Percentiles rank a stretch among this genome's conserved stretches.
Evolutionary conservation across 2,797 vertebrate species (phyloP).

Genomic region (Myotis myotis): DNA sequence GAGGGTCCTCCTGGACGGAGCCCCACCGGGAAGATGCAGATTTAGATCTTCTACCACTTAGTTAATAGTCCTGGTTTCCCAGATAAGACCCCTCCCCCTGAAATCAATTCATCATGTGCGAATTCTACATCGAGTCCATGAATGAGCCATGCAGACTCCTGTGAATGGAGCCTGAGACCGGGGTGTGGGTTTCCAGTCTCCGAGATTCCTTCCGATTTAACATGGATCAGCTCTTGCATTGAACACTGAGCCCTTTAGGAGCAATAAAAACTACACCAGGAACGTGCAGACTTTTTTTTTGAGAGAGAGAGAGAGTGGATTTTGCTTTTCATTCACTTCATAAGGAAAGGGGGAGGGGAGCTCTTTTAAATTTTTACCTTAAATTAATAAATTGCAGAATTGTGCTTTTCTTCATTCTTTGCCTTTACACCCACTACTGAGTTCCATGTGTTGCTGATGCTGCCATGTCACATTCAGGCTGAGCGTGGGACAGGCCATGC

Average conservation of each 20-base stretch:
- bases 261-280: slow-evolving; percentile 85
- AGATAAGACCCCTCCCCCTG: neutral
- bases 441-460: neutral
- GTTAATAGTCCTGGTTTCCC: slow-evolving; percentile 46
- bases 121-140: slow-evolving; percentile 48
- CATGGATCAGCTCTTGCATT: slow-evolving; percentile 78
- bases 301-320: neutral
- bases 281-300: slow-evolving; percentile 73
- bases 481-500: accelerated
- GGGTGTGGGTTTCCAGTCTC: slow-evolving; percentile 76
- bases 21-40: neutral
- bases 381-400: slow-evolving; percentile 30
- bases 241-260: slow-evolving; percentile 81
- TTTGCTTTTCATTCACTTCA: slow-evolving; percentile 76
- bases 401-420: neutral
- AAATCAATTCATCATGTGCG: slow-evolving; percentile 29
- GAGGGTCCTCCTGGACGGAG: slow-evolving; percentile 57
- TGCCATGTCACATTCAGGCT: neutral
- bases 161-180: slow-evolving; percentile 66
- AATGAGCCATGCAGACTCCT: slow-evolving; percentile 66
- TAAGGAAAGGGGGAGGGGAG: neutral
- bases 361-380: slow-evolving; percentile 54
- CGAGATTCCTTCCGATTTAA: slow-evolving; percentile 77
- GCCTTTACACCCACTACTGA: neutral
- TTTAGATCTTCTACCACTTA: slow-evolving; percentile 30